Base-by-base conservation (phyloP, 2,888 invertebrate species). In the Cephus runcator region DNA sequence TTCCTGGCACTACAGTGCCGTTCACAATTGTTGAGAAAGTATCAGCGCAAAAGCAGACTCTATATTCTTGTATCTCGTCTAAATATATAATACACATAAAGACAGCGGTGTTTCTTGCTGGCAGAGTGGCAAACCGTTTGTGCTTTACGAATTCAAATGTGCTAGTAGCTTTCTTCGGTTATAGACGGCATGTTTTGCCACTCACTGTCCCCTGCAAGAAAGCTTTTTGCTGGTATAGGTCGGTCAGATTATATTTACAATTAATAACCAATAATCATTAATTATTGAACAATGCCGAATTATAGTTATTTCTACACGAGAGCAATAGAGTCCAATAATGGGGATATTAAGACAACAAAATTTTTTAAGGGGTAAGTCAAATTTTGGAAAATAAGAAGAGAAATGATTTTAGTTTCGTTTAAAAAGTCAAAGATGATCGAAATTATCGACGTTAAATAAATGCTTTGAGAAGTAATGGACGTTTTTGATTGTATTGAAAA, bases 291-390 rank as follows among this genome's bases (percentile, higher is more conserved):
- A 73, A 88, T 88, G 89, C 84, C 85, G 56, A 88, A 86, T 82
- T 89, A 88, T 73, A 87, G 88, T 73, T 90, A 90, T 76, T 88
- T 86, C 76, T 90, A 90, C 80, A 85, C 86, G 69, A 87, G 88
- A 83, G 83, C 86, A 30, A 79, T 89, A 73, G 79, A 79, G 73
- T 86, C 85, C 69, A 83, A 82, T 12, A 81, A 83, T 71, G 84
- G 87, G 23, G 82, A 81, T 68, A 79, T 87, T 34, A 86, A 83
- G 77, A 87, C 84, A 12, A 85, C 86, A 69, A 89, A 87, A 83
- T 90, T 89, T 68, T 76, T 86, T 15, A 88, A 84, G 80, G 89
- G 90, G 90, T 89, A 84, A 88, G 89, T 77, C 75, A 0, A 30
- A 71, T 15, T 12, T 34, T 31, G 9, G 40, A 40, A 15, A 40